A percentile compares a stretch with the other conserved stretches of the same genome.
Conservation (phyloP, 1,140 invertebrate genomes). For the Leptonema lineaticorne region DNA sequence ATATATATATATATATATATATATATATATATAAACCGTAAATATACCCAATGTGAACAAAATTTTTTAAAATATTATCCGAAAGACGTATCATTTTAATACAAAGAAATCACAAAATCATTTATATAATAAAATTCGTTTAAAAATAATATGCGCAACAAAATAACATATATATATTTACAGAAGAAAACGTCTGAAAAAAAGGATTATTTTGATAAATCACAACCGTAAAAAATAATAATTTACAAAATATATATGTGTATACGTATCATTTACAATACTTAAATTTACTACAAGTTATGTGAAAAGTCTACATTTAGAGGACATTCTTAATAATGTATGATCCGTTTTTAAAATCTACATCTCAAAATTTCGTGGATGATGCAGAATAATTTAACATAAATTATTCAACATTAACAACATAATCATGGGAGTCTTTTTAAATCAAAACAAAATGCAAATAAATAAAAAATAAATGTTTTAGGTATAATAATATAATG, state of each 20-base stretch:
- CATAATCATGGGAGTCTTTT: slow-evolving; percentile 35
- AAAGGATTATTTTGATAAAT: slow-evolving; percentile 22
- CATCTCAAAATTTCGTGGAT: not conserved
- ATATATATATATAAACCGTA: too few relatives aligned
- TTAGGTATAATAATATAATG: too few relatives aligned
- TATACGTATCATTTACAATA: not conserved
- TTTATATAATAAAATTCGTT: too few relatives aligned
- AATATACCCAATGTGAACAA: too few relatives aligned
- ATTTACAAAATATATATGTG: not conserved
- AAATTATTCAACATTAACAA: not conserved
- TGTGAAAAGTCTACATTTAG: not conserved
- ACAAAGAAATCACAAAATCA: too few relatives aligned
- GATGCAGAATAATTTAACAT: not conserved
- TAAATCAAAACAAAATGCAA: not conserved
- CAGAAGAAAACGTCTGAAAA: too few relatives aligned
- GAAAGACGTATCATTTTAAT: too few relatives aligned
- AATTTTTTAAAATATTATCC: too few relatives aligned
- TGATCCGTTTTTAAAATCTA: not conserved
- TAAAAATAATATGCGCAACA: too few relatives aligned
- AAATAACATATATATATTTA: too few relatives aligned
- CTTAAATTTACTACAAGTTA: not conserved
- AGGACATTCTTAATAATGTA: not conserved
- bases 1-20: too few relatives aligned
- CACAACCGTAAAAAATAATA: slow-evolving; percentile 35
- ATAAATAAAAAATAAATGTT: not conserved